Conservation (phyloP, 2,113 vertebrate genomes). For the Myotis yumanensis region DNA sequence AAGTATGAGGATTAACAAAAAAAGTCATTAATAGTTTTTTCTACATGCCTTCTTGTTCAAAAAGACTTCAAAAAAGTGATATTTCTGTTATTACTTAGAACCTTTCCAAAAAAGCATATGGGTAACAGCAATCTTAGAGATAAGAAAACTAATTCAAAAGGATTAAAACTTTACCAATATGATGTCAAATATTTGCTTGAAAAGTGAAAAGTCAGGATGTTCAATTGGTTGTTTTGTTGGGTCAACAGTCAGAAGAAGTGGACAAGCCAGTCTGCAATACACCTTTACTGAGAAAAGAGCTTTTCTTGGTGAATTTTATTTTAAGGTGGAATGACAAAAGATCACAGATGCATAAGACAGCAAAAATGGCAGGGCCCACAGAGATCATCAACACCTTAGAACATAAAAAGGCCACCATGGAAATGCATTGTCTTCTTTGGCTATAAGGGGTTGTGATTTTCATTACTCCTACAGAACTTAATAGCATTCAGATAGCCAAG, state of each 20-base stretch:
- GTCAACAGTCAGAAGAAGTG: not conserved
- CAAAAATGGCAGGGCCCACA: not conserved
- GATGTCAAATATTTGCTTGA: constrained; percentile 71
- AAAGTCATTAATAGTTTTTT: constrained; percentile 62
- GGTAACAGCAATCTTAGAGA: constrained; percentile 71
- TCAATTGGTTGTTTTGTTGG: constrained; percentile 48
- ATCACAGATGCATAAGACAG: not conserved
- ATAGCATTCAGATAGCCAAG: not conserved
- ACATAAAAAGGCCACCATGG: not conserved
- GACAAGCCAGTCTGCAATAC: not conserved
- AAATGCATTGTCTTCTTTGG: not conserved
- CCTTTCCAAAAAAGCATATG: constrained; percentile 60
- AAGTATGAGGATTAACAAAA: constrained; percentile 70
- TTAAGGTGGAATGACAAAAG: not conserved
- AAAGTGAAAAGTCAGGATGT: constrained; percentile 56
- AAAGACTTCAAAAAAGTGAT: constrained; percentile 52
- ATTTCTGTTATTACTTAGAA: constrained; percentile 69
- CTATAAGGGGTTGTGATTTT: not conserved
- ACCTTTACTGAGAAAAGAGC: not conserved
- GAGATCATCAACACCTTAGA: not conserved
- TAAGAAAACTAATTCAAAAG: constrained; percentile 76
- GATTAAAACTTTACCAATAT: constrained; percentile 72
- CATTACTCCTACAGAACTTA: not conserved
- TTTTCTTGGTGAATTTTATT: constrained; percentile 10
- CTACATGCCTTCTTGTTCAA: constrained; percentile 58